A percentile compares a stretch with the other conserved stretches of the same genome.
phyloP scores from a whole-genome alignment of 2,797 vertebrate genomes.

The Gambusia yucatana region DNA sequence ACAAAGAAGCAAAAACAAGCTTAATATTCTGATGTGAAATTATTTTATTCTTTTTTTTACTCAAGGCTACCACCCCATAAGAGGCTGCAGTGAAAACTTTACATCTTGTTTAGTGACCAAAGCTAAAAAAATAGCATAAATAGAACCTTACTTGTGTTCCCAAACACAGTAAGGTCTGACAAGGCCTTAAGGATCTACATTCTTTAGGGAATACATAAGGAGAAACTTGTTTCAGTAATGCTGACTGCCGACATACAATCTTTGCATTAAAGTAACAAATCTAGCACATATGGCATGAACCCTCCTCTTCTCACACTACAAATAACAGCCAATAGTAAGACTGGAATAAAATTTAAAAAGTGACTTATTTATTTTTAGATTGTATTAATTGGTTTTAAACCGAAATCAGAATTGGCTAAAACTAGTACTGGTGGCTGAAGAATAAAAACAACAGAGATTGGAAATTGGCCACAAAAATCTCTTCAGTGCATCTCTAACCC shows the following conservation, averaged over 20 bases:
- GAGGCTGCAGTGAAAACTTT: neutral
- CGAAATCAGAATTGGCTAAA: neutral
- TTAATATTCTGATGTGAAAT: neutral
- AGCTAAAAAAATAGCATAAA: neutral
- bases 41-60: neutral
- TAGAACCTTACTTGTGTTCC: neutral
- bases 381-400: neutral
- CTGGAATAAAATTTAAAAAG: neutral
- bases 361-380: too few relatives aligned
- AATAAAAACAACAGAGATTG: too few relatives aligned
- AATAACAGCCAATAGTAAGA: neutral
- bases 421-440: neutral
- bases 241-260: neutral
- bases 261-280: neutral
- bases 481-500: slow-evolving; percentile 5
- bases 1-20: slow-evolving; percentile 3
- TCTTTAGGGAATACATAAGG: neutral
- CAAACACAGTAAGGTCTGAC: neutral
- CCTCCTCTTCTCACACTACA: neutral
- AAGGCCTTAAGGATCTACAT: neutral
- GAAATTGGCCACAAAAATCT: neutral
- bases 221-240: neutral
- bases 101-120: neutral
- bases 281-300: neutral
- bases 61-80: neutral